Base-by-base conservation (phyloP, 2,797 vertebrate genomes). In the Tympanoctomys barrerae region DNA sequence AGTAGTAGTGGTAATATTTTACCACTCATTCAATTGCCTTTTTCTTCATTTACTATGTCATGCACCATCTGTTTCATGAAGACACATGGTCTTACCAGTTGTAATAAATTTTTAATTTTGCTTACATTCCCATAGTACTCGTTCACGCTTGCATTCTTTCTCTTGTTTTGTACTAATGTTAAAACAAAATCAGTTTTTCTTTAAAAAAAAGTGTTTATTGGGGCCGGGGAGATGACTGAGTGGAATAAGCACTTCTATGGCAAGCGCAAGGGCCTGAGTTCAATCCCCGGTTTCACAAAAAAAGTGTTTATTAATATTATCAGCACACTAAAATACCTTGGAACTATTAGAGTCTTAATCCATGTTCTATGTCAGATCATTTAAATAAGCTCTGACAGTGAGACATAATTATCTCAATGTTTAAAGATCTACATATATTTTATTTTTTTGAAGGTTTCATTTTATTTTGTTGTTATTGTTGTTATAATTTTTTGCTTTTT, bases 291-390 rank as follows among this genome's bases (percentile, higher is more conserved):
- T 39, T 39, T 4, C 39, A 39, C 39, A 39, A 5, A 80, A 92
- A 22, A 22, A 79, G 21, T 70, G 52, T 39, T 87, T 89, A 19
- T 89, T 91, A 82, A 79, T 94, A 89, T 89, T 90, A 87, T 80
- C 36, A 87, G 28, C 19, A 87, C 18, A 79, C 61, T 86, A 62
- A 91, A 91, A 75, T 83, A 68, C 16, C 42, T 93, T 84, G 33
- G 68, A 89, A 75, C 42, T 94, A 89, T 75, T 70, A 94, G 18
- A 88, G 19, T 84, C 61, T 54, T 61, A 22, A 80, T 89, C 54
- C 26, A 84, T 87, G 36, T 14, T 78, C 33, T 82, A 36, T 79
- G 33, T 7, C 39, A 88, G 28, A 80, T 33, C 42, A 89, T 49
- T 86, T 87, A 87, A 80, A 70, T 82, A 26, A 19, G 81, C 39